Conservation (phyloP, 1,140 invertebrate species). For the Homalodisca vitripennis region DNA sequence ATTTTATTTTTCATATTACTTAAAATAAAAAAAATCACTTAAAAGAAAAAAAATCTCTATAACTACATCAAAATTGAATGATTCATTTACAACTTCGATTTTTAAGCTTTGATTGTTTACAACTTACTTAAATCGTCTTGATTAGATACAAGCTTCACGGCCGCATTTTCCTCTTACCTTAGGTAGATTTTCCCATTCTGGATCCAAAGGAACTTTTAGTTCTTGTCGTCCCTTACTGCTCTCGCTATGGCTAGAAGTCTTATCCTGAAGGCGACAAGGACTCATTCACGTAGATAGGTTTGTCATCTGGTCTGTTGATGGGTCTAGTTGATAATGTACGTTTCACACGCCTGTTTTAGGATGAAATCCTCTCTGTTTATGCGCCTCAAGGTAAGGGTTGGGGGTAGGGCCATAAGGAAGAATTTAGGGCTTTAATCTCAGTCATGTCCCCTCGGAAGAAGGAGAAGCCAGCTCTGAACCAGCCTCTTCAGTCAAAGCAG, state of each 20-base stretch:
- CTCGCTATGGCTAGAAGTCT: neutral
- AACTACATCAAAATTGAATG: neutral
- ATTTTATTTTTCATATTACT: neutral
- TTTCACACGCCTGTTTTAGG: neutral
- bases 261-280: neutral
- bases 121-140: neutral
- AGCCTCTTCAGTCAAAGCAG: no score
- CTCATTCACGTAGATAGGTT: neutral
- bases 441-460: no score
- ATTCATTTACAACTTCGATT: neutral
- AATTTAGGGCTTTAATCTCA: no score
- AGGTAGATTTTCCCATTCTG: slow-evolving; percentile 1
- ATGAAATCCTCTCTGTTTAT: neutral
- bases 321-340: neutral
- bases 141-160: neutral
- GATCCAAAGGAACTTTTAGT: neutral
- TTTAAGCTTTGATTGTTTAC: neutral
- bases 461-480: no score
- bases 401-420: no score
- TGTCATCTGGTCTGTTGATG: neutral
- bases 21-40: neutral
- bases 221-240: neutral
- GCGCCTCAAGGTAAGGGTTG: no score
- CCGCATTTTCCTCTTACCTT: neutral
- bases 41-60: neutral